phyloP scores from a whole-genome alignment of 2,113 vertebrate species.

The Coryphaenoides rupestris region DNA sequence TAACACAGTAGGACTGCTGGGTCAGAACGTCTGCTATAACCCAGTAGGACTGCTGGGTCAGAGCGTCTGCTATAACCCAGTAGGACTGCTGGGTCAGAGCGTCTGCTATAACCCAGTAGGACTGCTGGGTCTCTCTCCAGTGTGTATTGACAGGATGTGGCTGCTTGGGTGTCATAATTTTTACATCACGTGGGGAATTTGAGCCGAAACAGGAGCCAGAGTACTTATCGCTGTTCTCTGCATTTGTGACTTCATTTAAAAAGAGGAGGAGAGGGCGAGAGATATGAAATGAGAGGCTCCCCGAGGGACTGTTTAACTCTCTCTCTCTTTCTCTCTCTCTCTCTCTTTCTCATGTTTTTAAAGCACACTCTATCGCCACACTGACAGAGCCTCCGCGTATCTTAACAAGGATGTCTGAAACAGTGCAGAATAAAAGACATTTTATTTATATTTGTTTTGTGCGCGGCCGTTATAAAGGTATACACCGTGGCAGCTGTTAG shows the following conservation, averaged over 20 bases:
- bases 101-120: too few species aligned
- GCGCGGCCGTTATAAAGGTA: too few species aligned
- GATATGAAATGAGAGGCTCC: slow-evolving; percentile 54
- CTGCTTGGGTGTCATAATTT: slow-evolving; percentile 69
- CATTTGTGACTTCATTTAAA: slow-evolving; percentile 59
- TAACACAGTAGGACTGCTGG: too few species aligned
- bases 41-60: too few species aligned
- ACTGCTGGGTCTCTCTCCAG: slow-evolving; percentile 29
- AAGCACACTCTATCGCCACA: slow-evolving; percentile 45
- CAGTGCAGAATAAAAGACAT: too few species aligned
- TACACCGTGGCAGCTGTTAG: too few species aligned
- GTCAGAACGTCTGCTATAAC: too few species aligned
- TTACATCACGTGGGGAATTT: slow-evolving; percentile 63
- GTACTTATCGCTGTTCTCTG: slow-evolving; percentile 45
- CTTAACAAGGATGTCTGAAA: too few species aligned
- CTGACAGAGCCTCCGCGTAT: slow-evolving; percentile 12
- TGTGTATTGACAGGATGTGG: slow-evolving; percentile 57
- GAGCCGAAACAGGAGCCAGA: slow-evolving; percentile 55
- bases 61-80: too few species aligned
- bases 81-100: too few species aligned
- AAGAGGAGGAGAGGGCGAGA: slow-evolving; percentile 23
- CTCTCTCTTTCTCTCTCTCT: slow-evolving; percentile 39
- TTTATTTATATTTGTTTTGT: too few species aligned
- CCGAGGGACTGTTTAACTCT: slow-evolving; percentile 53
- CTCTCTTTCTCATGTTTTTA: slow-evolving; percentile 41